phyloP scores from a whole-genome alignment of 2,888 invertebrate species.

The Neoaliturus tenellus region DNA sequence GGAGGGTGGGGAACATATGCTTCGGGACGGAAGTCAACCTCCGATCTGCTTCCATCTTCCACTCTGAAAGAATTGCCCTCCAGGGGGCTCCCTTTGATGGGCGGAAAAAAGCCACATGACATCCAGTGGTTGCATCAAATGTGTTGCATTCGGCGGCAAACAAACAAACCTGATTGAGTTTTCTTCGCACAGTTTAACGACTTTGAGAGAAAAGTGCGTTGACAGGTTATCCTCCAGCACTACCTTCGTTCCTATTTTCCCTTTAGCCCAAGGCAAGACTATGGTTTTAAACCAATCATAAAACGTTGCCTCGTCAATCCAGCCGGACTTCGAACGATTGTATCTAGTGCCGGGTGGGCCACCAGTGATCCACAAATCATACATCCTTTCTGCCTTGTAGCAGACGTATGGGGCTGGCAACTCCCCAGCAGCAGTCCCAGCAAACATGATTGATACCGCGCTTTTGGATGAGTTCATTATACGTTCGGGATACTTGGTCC shows the following conservation, averaged over 20 bases:
- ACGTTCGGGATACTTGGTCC: slow-evolving; percentile 58
- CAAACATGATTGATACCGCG: slow-evolving; percentile 59
- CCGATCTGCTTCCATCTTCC: slow-evolving; percentile 43
- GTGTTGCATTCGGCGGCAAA: not conserved
- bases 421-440: slow-evolving; percentile 55
- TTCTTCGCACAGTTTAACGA: not conserved
- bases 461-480: slow-evolving; percentile 58
- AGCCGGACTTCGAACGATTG: slow-evolving; percentile 67
- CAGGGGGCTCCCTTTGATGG: slow-evolving; percentile 58
- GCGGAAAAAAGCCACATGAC: slow-evolving; percentile 64
- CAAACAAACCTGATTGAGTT: not conserved
- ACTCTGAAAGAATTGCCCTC: slow-evolving; percentile 59
- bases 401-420: slow-evolving; percentile 59
- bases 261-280: not conserved
- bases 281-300: slow-evolving; percentile 67
- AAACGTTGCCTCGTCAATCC: slow-evolving; percentile 68
- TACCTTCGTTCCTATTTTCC: not conserved
- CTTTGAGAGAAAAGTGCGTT: not conserved
- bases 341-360: slow-evolving; percentile 63
- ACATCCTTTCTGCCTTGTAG: slow-evolving; percentile 59
- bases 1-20: not conserved
- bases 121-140: slow-evolving; percentile 63
- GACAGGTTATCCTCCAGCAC: not conserved
- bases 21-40: not conserved
- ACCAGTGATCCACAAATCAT: slow-evolving; percentile 56